Base-by-base conservation (phyloP, 2,888 invertebrate genomes). In the Ormyrus pomaceus region DNA sequence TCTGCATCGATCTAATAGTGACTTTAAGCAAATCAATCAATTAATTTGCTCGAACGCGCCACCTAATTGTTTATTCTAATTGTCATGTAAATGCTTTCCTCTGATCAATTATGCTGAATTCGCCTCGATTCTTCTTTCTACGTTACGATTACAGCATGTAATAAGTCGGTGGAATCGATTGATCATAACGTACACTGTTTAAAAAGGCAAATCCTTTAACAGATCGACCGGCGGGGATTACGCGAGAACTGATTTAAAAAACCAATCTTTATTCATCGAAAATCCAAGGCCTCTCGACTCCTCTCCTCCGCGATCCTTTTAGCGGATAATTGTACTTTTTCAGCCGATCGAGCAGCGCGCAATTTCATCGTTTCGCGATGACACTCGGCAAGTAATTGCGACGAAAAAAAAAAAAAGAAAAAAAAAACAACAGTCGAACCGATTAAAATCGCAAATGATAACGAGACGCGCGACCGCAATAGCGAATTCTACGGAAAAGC, bases 241-340 rank as follows among this genome's bases (percentile, higher is more conserved):
- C 58, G n/a, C 48, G 59, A 71, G 62, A 72, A 80, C 51, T 68
- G 19, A 76, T 66, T 71, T 71, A 50, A 68, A 75, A 75, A 73
- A 56, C 9, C 56, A 19, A 76, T 71, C 64, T 72, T 72, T 80
- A 80, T 76, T 76, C 72, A 76, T 56, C 58, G 66, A 13, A 34
- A 61, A 10, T 58, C 65, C 71, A 77, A 77, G 77, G 77, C 11
- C 50, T 50, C 55, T 50, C 55, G 34, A 51, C 53, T 13, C 45
- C 64, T 50, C 55, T 34, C 19, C 53, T 13, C 45, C 64, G 48
- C 50, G 50, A 48, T 64, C 45, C 64, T 55, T 59, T 64, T 64
- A 73, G 48, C 61, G 53, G 56, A 65, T 64, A 74, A 74, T 74
- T 56, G 46, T 46, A 9, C 56, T 65, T 64, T 19, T 55, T 51